Conservation (phyloP, 2,113 vertebrate species). For the Pimephales promelas region DNA sequence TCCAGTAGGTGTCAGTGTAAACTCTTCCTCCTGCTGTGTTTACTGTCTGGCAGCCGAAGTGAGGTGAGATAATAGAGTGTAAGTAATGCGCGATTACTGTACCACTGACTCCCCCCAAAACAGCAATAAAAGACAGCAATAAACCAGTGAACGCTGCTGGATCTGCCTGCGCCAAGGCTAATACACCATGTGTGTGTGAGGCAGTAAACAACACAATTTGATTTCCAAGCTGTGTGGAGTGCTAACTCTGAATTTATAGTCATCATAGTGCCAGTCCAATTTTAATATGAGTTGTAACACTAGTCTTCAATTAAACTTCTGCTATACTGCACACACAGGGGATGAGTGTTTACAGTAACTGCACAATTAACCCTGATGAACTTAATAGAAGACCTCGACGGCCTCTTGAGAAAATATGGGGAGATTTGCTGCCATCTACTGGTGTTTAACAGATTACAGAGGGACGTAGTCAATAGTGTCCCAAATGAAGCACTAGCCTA, state of each 20-base stretch:
- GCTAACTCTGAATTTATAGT: neutral
- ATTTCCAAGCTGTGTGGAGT: constrained; percentile 3
- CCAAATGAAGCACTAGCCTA: too few relatives aligned
- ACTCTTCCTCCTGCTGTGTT: neutral
- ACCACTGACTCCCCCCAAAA: constrained; percentile 3
- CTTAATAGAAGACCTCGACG: neutral
- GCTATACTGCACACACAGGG: neutral
- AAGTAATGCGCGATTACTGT: constrained; percentile 14
- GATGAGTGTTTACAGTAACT: neutral
- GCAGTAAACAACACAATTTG: neutral
- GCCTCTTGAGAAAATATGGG: neutral
- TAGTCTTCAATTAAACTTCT: neutral
- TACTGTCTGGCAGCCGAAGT: neutral
- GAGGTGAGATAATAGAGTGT: constrained; percentile 7
- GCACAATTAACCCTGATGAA: constrained; percentile 1
- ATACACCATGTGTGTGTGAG: neutral
- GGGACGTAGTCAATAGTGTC: neutral
- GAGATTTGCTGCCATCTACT: constrained; percentile 40
- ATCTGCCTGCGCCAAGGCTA: constrained; percentile 19
- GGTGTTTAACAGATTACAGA: neutral
- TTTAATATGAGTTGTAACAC: neutral
- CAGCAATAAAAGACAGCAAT: constrained; percentile 29
- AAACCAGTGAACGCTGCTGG: constrained; percentile 27
- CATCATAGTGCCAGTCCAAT: neutral
- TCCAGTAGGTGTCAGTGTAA: constrained; percentile 22